Base-by-base conservation (phyloP, 92 coral and sea anemone species). In the Phymanthus crucifer region DNA sequence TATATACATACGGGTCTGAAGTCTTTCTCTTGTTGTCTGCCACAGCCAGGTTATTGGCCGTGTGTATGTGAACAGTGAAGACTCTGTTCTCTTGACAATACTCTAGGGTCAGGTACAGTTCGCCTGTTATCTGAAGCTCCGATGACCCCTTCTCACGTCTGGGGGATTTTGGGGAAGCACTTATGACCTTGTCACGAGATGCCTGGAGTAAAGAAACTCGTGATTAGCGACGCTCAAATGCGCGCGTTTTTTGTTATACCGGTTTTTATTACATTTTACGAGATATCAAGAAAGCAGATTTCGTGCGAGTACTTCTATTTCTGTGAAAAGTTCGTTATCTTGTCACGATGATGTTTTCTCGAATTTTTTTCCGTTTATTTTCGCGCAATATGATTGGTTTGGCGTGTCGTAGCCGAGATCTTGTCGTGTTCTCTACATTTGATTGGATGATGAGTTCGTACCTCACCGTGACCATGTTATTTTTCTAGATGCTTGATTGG, bases 1-100 rank as follows among this genome's bases (percentile, higher is more conserved):
- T 9, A 11, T 43, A 43, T 54, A 93, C 99, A 86, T 76, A 95
- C 99, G 99, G 93, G 66, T 95, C 95, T 34, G 95, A 90, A 14
- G 94, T 85, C 43, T 90, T 86, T 66, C 80, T 89, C 73, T 83
- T 88, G 9, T 86, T 80, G 72, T 94, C 94, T 27, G 86, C 95
- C 19, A 90, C 91, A 11, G 99, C 91, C 52, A 95, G 82, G 69
- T 89, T 92, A 65, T 89, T 92, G 5, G 97, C 97, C 43, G 90
- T 90, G 71, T 87, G 97, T 31, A 93, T 86, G 50, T 91, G 99
- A 1, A 94, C 92, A 38, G 86, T 86, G 72, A 95, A 93, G 37
- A 75, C 83, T 74, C 85, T 90, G 64, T 86, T 80, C 74, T 90
- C 91, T 73, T 90, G 91, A 61, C 86, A 88, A 76, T 93, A 95